Evolutionary conservation across 2,113 vertebrate species (phyloP).

Genomic region (Sus scrofa): T2T-Sscrofa CM000812.6:253743501-253744000

Average conservation of each 20-base stretch:
- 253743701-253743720: constrained; percentile 78
- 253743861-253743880: constrained; percentile 65
- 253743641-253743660: constrained; percentile 1
- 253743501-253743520: background rate
- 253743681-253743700: constrained; percentile 67
- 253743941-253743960: constrained; percentile 76
- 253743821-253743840: constrained; percentile 75
- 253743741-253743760: constrained; percentile 49
- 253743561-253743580: constrained; percentile 14
- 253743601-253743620: constrained; percentile 75
- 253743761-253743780: constrained; percentile 67
- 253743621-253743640: constrained; percentile 65
- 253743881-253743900: constrained; percentile 26
- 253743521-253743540: background rate
- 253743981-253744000: constrained; percentile 55
- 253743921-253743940: constrained; percentile 29
- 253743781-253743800: constrained; percentile 57
- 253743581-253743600: constrained; percentile 61
- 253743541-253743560: constrained; percentile 64
- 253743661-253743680: constrained; percentile 68
- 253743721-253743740: constrained; percentile 58
- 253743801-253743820: constrained; percentile 63
- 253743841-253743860: constrained; percentile 54
- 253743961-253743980: constrained; percentile 68
- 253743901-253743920: constrained; percentile 59